phyloP scores from a whole-genome alignment of 2,113 vertebrate species.

The Oostethus manadensis region DNA sequence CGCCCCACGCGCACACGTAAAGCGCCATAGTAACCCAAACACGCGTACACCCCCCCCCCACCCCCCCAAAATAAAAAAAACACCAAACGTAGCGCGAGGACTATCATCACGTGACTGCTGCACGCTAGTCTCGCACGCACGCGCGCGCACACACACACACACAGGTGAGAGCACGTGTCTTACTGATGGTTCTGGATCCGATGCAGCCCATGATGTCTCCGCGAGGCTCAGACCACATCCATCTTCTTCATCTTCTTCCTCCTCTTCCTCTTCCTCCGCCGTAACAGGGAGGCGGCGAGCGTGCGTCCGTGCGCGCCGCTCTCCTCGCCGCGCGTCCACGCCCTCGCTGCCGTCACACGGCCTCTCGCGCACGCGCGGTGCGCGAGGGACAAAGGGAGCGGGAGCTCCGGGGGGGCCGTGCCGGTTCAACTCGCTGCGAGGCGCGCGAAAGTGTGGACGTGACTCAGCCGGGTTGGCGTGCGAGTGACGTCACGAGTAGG shows the following conservation, averaged over 20 bases:
- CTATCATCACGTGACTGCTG: constrained; percentile 29
- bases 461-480: background rate
- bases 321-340: constrained; percentile 4
- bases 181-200: constrained; percentile 77
- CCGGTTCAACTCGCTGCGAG: background rate
- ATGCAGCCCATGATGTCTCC: constrained; percentile 74
- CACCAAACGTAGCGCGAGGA: background rate
- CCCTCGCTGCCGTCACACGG: constrained; percentile 1
- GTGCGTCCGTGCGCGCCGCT: constrained; percentile 33
- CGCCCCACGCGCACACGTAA: background rate
- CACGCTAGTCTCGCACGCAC: constrained; percentile 38
- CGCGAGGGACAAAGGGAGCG: background rate
- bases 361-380: background rate
- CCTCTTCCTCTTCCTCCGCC: constrained; percentile 43
- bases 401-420: background rate
- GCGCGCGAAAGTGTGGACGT: background rate
- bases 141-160: constrained; percentile 14
- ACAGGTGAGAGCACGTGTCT: constrained; percentile 34
- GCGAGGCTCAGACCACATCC: constrained; percentile 8
- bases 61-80: background rate
- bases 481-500: background rate
- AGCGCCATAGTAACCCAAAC: constrained; percentile 7
- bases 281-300: constrained; percentile 32
- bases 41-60: background rate
- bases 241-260: constrained; percentile 8